phyloP scores from a whole-genome alignment of 2,113 vertebrate genomes.

The Rhabdomys dilectus region DNA sequence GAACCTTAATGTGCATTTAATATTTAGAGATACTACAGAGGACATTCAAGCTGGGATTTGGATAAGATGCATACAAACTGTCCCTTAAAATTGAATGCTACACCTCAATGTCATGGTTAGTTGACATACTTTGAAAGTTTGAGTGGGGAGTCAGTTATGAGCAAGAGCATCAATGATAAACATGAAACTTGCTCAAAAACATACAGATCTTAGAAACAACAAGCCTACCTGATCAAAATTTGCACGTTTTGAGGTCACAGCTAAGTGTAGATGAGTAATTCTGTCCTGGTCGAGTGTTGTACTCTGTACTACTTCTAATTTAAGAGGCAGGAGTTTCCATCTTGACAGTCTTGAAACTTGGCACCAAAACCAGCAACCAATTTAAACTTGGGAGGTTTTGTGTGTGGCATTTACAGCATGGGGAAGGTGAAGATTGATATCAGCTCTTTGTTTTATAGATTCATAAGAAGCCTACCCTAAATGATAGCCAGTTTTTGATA shows the following conservation, averaged over 20 bases:
- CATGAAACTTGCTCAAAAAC: not conserved
- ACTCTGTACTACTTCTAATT: not conserved
- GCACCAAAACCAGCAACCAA: not conserved
- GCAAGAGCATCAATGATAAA: not conserved
- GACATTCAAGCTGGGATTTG: not conserved
- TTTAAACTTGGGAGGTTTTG: not conserved
- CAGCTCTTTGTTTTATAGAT: not conserved
- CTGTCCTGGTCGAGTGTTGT: not conserved
- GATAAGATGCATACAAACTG: not conserved
- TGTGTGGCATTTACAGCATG: not conserved
- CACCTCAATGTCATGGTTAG: not conserved
- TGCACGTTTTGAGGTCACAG: not conserved
- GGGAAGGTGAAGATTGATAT: not conserved
- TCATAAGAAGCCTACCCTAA: not conserved
- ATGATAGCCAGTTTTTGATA: not conserved
- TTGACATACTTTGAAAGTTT: conserved; percentile 7
- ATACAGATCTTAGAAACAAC: not conserved
- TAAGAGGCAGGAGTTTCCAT: not conserved
- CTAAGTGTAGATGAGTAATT: not conserved
- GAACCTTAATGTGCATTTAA: not conserved
- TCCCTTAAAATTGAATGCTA: not conserved
- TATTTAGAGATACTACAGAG: not conserved
- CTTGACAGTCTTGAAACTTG: not conserved
- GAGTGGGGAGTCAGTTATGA: not conserved
- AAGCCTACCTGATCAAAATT: not conserved